These are phyloP conservation scores for Dryocosmus kuriphilus DNA, from an alignment of 2,888 invertebrate genomes.

Conservation along the genomic window DNA sequence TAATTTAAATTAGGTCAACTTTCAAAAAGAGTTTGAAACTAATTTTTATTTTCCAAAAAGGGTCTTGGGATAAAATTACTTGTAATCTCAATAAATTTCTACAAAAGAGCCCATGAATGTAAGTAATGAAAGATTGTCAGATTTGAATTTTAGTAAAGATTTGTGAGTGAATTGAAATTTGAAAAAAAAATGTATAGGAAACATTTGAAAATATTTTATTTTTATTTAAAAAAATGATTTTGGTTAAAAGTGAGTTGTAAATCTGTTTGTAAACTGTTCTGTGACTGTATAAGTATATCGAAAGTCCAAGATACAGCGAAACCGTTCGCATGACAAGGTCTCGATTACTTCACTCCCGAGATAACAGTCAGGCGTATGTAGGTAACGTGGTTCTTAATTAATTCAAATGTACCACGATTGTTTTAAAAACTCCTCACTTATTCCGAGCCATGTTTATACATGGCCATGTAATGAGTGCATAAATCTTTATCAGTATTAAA, in stretches of 20 bases:
- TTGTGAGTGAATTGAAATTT: no score
- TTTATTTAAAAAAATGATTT: not conserved
- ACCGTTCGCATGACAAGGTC: slow-evolving; percentile 55
- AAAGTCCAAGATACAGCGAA: slow-evolving; percentile 42
- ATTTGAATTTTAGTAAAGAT: no score
- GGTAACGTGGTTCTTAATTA: slow-evolving; percentile 50
- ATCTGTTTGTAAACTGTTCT: not conserved
- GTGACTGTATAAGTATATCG: not conserved
- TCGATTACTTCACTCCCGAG: slow-evolving; percentile 55
- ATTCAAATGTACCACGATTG: not conserved
- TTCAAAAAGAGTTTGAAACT: no score
- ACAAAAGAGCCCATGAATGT: no score
- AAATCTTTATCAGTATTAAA: not conserved
- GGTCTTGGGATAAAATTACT: no score
- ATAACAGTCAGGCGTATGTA: slow-evolving; percentile 56
- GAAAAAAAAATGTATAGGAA: no score
- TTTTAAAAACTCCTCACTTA: not conserved
- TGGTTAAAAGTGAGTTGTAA: not conserved
- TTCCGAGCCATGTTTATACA: not conserved
- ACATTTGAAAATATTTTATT: no score
- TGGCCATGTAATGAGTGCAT: not conserved
- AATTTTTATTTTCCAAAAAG: no score
- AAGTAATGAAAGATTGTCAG: no score
- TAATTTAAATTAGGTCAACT: no score
- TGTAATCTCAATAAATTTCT: no score